Base-by-base conservation (phyloP, 35 echinoderm and acorn worm species). In the Apostichopus parvimensis region DNA sequence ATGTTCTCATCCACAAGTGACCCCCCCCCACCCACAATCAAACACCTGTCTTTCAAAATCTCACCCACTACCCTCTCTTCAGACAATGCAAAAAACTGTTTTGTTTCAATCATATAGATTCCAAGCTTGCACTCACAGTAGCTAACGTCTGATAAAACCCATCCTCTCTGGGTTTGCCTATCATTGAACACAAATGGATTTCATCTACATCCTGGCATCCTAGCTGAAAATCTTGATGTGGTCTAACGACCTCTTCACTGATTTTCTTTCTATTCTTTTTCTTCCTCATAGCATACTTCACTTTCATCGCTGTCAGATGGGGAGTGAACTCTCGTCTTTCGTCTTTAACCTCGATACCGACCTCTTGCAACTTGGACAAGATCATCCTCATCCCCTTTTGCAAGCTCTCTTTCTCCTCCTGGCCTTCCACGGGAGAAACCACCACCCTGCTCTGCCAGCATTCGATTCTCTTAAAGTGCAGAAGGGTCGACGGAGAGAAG, bases 241-340 rank as follows among this genome's bases (percentile, higher is more conserved):
- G 58, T 53, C 79, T 76, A 26, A 94, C 80, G 0, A 93, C 54
- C 8, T 93, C 87, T 22, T 84, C 58, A 45, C 60, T 73, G 86
- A 95, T 77, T 34, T 62, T 91, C 54, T 9, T 88, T 82, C 26
- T 96, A 77, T 57, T 91, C 22, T 62, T 78, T 68, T 77, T 73
- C 73, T 73, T 93, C 56, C 26, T 56, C 45, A 17, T 80, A 53
- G 17, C 28, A 57, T 81, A 91, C 77, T 88, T 96, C 93, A 96
- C 56, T 91, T 99, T 99, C 17, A 99, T 54, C 28, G 94, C 9
- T n/a, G 97, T 99, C 54, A 99, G 73, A 85, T 99, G 97, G 8
- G 97, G 95, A 77, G 57, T 93, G 61, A 93, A 94, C 18, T 91
- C 66, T 28, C 83, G 71, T 20, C 87, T 87, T 14, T 68, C 94